Conservation (phyloP, 2,113 vertebrate genomes). For the Proterorhinus semilunaris region DNA sequence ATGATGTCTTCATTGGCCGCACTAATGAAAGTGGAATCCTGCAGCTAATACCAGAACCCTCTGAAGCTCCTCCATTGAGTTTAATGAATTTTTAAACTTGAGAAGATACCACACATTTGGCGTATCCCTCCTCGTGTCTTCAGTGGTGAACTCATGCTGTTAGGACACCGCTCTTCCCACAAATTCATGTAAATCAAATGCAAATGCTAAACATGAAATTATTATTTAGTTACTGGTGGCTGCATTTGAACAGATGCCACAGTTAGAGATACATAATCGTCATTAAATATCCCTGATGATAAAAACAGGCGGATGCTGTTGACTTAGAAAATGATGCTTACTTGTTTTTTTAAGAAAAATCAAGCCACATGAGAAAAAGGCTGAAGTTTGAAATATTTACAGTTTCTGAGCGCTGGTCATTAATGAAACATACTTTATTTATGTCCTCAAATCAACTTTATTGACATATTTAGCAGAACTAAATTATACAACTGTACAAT, state of each 20-base stretch:
- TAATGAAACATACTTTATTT: too few species aligned
- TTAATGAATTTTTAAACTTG: conserved; percentile 3
- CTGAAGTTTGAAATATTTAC: too few species aligned
- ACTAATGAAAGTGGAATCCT: conserved; percentile 18
- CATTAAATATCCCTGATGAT: background rate
- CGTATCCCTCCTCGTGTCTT: background rate
- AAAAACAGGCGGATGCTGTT: background rate
- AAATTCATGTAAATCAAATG: conserved; percentile 7
- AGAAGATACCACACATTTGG: background rate
- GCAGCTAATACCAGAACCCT: conserved; percentile 13
- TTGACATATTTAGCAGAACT: too few species aligned
- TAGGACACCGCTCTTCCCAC: background rate
- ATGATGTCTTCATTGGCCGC: conserved; percentile 37
- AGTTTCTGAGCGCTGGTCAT: too few species aligned
- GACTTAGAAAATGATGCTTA: too few species aligned
- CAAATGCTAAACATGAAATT: conserved; percentile 9
- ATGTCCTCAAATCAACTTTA: too few species aligned
- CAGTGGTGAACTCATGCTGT: conserved; percentile 2
- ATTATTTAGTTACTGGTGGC: background rate
- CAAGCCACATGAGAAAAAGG: too few species aligned
- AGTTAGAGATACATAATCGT: background rate
- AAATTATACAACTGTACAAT: too few species aligned
- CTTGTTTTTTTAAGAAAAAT: too few species aligned
- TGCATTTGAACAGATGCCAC: background rate
- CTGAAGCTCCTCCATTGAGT: conserved; percentile 3